phyloP scores from a whole-genome alignment of 2,113 vertebrate genomes.

The Riparia riparia region DNA sequence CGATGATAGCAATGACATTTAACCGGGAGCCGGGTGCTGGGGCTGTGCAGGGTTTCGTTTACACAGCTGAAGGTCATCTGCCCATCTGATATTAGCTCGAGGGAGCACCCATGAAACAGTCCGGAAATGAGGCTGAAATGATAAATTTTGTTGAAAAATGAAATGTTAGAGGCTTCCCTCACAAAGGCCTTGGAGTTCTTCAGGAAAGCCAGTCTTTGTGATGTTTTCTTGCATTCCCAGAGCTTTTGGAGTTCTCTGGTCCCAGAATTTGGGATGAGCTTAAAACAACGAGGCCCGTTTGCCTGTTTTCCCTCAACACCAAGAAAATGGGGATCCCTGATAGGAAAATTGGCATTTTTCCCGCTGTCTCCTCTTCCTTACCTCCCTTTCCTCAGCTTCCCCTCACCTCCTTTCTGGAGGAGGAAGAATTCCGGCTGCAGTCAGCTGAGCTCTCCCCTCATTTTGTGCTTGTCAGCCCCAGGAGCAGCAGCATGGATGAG shows the following conservation, averaged over 20 bases:
- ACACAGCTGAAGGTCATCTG: neutral
- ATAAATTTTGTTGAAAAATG: neutral
- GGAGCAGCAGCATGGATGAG: conserved; percentile 81
- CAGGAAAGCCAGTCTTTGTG: neutral
- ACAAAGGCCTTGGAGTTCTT: neutral
- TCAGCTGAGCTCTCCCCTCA: neutral
- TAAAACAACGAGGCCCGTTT: neutral
- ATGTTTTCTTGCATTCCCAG: neutral
- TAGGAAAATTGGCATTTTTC: neutral
- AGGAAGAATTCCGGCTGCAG: neutral
- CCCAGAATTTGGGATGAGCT: neutral
- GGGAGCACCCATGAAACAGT: neutral
- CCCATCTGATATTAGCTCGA: neutral
- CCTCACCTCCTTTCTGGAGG: neutral
- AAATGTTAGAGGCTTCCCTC: neutral
- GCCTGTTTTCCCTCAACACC: neutral
- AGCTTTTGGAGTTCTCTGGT: neutral
- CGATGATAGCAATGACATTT: neutral
- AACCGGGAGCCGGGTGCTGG: neutral
- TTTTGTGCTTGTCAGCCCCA: neutral
- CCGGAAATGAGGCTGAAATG: neutral
- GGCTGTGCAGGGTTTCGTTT: neutral
- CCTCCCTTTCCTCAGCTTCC: neutral
- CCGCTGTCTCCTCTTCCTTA: neutral
- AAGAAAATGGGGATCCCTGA: neutral